These are phyloP conservation scores for Trigoniulus corallinus DNA, from an alignment of 1,140 invertebrate genomes.

Conservation along the genomic window DNA sequence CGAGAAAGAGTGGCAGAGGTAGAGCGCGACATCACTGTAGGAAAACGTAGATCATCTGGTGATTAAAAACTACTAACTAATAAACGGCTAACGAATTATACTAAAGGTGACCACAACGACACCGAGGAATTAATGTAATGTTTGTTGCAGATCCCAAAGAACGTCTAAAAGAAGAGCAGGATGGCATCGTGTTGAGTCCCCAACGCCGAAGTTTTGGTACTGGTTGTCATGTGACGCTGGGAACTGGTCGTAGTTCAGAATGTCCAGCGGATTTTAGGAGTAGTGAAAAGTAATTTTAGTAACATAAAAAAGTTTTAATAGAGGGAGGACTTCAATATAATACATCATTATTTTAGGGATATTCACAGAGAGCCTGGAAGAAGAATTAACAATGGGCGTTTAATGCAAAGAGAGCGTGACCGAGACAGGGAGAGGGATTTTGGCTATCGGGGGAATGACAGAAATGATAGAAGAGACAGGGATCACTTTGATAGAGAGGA, in stretches of 20 bases:
- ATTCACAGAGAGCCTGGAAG: constrained; percentile 27
- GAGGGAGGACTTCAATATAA: too few species aligned
- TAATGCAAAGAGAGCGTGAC: constrained; percentile 43
- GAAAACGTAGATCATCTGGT: constrained; percentile 16
- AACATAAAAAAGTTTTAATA: too few species aligned
- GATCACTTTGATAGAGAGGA: constrained; percentile 16
- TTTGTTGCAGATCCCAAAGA: constrained; percentile 41
- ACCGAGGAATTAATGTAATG: too few species aligned
- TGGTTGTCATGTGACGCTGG: constrained; percentile 40
- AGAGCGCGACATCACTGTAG: constrained; percentile 15
- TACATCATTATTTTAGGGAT: constrained; percentile 12
- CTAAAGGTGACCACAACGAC: constrained; percentile 27
- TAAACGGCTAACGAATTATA: constrained; percentile 3
- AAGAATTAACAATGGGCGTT: constrained; percentile 59
- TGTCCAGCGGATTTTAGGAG: constrained; percentile 17
- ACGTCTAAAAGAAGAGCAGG: constrained; percentile 59
- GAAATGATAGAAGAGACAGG: constrained; percentile 7
- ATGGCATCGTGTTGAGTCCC: constrained; percentile 63
- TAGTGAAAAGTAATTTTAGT: constrained; percentile 11
- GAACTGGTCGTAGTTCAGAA: constrained; percentile 11
- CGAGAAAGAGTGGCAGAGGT: constrained; percentile 18
- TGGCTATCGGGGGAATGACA: constrained; percentile 21
- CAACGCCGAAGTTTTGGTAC: constrained; percentile 65
- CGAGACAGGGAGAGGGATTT: constrained; percentile 19
- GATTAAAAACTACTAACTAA: constrained; percentile 12